Percentiles rank a stretch among this genome's conserved stretches.
Evolutionary conservation across 53 echinoderm and acorn worm genomes (phyloP).

Genomic region (Paelopatides confundens): DNA sequence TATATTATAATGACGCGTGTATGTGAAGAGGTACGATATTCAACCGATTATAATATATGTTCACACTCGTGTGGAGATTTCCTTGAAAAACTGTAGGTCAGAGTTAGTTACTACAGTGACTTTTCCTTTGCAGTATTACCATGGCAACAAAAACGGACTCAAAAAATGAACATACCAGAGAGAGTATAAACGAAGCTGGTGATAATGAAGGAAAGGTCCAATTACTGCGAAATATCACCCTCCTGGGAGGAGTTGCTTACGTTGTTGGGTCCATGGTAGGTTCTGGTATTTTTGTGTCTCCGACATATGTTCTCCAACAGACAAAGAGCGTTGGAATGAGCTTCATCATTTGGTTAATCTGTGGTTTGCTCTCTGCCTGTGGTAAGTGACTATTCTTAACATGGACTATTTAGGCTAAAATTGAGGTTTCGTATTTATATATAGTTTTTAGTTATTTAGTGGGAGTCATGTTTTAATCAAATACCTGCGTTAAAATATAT

Average conservation of each 20-base stretch:
- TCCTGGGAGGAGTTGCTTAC: constrained; percentile 69
- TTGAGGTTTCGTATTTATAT: no score
- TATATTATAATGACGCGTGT: no score
- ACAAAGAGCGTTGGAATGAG: constrained; percentile 86
- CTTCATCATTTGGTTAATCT: constrained; percentile 67
- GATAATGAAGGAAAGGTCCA: constrained; percentile 10
- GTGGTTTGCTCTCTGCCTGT: constrained; percentile 66
- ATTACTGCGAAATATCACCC: constrained; percentile 56
- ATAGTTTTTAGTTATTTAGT: no score
- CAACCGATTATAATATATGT: no score
- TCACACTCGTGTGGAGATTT: no score
- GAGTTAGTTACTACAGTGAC: no score
- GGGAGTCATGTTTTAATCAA: no score
- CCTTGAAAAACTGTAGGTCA: no score
- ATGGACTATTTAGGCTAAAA: background rate
- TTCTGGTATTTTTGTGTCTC: constrained; percentile 79
- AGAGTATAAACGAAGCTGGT: background rate
- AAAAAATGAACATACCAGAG: background rate
- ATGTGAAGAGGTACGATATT: no score
- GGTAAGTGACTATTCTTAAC: constrained; percentile 45
- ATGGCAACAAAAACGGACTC: background rate
- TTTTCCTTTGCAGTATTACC: background rate
- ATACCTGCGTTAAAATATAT: no score
- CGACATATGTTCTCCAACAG: constrained; percentile 68
- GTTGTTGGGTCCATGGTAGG: constrained; percentile 82